A percentile compares a stretch with the other conserved stretches of the same genome.
Evolutionary conservation across 2,888 invertebrate genomes (phyloP).

Genomic region (Drosophila peninsularis): DNA sequence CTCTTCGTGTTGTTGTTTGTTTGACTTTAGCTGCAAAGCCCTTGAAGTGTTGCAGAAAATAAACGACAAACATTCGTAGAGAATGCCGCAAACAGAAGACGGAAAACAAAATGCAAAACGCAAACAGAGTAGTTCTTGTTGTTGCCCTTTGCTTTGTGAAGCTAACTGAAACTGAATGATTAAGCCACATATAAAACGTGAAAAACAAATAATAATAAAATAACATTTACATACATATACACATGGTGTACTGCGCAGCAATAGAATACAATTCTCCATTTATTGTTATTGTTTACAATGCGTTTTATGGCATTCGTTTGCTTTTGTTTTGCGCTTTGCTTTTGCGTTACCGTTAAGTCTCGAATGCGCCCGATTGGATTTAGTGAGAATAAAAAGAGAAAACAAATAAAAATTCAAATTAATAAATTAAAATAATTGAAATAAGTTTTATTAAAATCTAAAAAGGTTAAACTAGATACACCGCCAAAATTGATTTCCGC

Average conservation of each 20-base stretch:
- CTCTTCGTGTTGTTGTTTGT: not conserved
- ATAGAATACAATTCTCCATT: conserved; percentile 16
- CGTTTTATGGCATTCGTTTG: conserved; percentile 26
- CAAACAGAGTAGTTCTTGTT: conserved; percentile 26
- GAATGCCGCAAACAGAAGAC: conserved; percentile 17
- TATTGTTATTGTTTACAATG: conserved; percentile 32
- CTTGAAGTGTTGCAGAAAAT: conserved; percentile 59
- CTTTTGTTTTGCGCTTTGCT: conserved; percentile 30
- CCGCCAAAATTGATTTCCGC: conserved; percentile 83
- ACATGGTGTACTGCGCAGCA: conserved; percentile 6
- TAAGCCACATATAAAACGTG: conserved; percentile 41
- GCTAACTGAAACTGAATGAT: conserved; percentile 40
- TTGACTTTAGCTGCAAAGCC: conserved; percentile 43
- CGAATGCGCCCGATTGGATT: conserved; percentile 62
- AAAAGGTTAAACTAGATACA: conserved; percentile 59
- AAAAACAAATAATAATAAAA: conserved; percentile 30
- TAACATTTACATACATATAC: not conserved
- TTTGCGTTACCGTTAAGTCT: conserved; percentile 30
- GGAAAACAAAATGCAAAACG: conserved; percentile 49
- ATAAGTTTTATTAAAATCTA: conserved; percentile 25
- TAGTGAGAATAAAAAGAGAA: conserved; percentile 18
- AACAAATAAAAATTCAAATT: not conserved
- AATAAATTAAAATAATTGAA: not conserved
- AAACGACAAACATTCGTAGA: conserved; percentile 24
- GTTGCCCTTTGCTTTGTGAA: conserved; percentile 6